Base-by-base conservation (phyloP, 2,113 vertebrate species). In the Neoarius graeffei region DNA sequence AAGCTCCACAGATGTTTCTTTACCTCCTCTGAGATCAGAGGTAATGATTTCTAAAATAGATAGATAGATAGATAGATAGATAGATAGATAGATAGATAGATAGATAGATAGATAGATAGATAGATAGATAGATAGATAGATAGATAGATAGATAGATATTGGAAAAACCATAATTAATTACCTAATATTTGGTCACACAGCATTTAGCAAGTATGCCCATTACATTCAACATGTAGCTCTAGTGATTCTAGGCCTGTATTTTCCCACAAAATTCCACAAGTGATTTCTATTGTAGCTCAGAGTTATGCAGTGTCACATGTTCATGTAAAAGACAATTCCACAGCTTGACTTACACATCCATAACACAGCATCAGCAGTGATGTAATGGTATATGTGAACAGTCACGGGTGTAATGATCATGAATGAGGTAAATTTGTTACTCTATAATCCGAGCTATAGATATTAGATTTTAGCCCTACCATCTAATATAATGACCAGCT, bases 21-120 rank as follows among this genome's bases (percentile, higher is more conserved):
- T 30, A 91, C 89, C 87, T 92, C 69, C 59, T 87, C 91, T 69
- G 67, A 87, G 20, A 92, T 80, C 57, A 83, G 64, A 42, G 88
- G 91, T 74, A 90, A 74, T 25, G 86, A 91, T 89, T 84, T 91
- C 88, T 92, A 17, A 10, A 74, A 76, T 42, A 42, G 35, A 42
- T 42, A 42, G 35, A 42, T 42, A 42, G 35, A 42, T 42, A 42
- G 35, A 42, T 42, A 42, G 35, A 42, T 42, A 42, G 35, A 42
- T 42, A 42, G 35, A 42, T 42, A 42, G 35, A 42, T 42, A 42
- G 35, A 42, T 42, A 42, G 35, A 42, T 42, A 42, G 30, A 35
- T 35, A 35, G 30, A 35, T 35, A 35, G 30, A 35, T 35, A 35
- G 30, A 35, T 35, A 35, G 30, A 35, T 35, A 35, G 30, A 35